Evolutionary conservation across 64 coral and sea anemone genomes (phyloP).

Genomic region (Montipora cactus): DNA sequence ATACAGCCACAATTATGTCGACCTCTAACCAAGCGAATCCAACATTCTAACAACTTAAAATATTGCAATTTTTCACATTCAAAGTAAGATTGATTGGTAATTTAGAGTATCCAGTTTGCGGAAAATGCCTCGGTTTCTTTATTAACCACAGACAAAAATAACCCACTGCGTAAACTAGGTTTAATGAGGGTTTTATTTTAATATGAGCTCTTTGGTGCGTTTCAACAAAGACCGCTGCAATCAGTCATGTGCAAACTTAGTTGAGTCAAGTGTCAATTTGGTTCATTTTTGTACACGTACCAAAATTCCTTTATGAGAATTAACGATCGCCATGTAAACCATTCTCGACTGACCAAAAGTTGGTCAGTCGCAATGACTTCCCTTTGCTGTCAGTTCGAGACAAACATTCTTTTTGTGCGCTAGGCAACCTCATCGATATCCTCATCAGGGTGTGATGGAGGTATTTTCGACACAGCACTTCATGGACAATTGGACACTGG

Average conservation of each 20-base stretch:
- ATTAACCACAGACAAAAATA: not conserved
- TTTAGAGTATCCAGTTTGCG: not conserved
- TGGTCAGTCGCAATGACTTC: too few species aligned
- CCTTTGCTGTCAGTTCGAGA: too few species aligned
- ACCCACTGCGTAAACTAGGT: not conserved
- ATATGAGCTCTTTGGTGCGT: not conserved
- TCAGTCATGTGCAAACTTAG: too few species aligned
- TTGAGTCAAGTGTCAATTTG: not conserved
- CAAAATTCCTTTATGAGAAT: too few species aligned
- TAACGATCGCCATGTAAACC: too few species aligned
- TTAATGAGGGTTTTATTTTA: not conserved
- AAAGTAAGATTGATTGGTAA: not conserved
- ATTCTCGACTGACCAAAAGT: too few species aligned
- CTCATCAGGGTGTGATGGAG: too few species aligned
- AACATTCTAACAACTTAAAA: not conserved
- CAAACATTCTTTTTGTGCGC: too few species aligned
- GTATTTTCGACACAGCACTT: too few species aligned
- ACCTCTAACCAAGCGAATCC: not conserved
- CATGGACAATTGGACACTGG: too few species aligned
- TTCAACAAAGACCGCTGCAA: not conserved
- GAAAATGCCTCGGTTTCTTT: not conserved
- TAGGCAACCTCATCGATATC: too few species aligned
- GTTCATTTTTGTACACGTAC: not conserved
- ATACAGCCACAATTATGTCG: not conserved
- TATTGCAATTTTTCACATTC: not conserved